phyloP scores from a whole-genome alignment of 2,888 invertebrate genomes.

The Aleiodes leptofemur region DNA sequence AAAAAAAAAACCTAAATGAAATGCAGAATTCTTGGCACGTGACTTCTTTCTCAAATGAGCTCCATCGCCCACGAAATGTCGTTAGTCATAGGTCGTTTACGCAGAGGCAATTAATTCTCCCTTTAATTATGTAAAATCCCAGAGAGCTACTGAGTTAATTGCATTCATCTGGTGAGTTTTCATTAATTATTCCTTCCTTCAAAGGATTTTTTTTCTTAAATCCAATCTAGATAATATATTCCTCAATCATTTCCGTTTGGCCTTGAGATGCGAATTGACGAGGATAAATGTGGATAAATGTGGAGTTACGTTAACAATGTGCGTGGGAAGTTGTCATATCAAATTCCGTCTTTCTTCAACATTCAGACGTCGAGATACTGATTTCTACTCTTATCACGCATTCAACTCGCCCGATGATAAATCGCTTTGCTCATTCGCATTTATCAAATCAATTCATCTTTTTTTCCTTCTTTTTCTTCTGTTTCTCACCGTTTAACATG shows the following conservation, averaged over 20 bases:
- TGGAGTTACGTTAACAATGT: background rate
- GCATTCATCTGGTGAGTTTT: constrained; percentile 21
- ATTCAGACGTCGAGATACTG: constrained; percentile 9
- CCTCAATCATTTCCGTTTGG: no score
- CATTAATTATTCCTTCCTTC: constrained; percentile 7
- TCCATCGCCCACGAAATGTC: constrained; percentile 30
- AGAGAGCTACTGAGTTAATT: constrained; percentile 22
- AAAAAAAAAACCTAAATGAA: background rate
- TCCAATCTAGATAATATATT: no score
- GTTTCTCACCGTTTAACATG: constrained; percentile 39
- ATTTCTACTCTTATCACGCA: constrained; percentile 31
- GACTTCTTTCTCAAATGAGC: constrained; percentile 31
- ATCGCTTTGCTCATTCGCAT: constrained; percentile 17
- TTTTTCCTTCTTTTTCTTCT: constrained; percentile 5
- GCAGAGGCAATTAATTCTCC: constrained; percentile 26
- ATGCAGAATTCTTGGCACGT: constrained; percentile 26
- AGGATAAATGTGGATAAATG: constrained; percentile 14
- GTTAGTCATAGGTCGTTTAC: constrained; percentile 32
- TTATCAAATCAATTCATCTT: background rate
- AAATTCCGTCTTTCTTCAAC: background rate
- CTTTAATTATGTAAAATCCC: constrained; percentile 24
- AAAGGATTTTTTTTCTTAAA: background rate
- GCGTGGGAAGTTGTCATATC: constrained; percentile 29
- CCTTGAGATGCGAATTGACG: background rate
- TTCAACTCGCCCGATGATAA: constrained; percentile 25